Conservation (phyloP, 37 sponge, comb jelly and placozoan genomes). For the Cladorhizidae sp. region DNA sequence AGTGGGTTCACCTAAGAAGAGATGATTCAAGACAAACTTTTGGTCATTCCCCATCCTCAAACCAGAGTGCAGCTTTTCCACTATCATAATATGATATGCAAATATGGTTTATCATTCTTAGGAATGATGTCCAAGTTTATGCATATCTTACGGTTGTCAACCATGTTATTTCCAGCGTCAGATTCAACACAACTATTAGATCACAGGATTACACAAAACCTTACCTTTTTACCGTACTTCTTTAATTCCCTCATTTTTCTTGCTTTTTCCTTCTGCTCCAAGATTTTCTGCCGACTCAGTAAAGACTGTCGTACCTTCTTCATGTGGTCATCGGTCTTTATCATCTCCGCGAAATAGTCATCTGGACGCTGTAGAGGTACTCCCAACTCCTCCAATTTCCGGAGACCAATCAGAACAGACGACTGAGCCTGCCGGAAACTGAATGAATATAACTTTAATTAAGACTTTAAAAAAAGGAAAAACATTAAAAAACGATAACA, state of each 20-base stretch:
- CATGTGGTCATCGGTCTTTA: constrained; percentile 98
- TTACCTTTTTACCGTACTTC: constrained; percentile 94
- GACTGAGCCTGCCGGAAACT: constrained; percentile 67
- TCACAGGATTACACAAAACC: no score
- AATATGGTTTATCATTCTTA: no score
- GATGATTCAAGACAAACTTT: no score
- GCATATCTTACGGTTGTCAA: no score
- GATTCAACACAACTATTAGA: no score
- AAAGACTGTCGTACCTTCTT: constrained; percentile 79
- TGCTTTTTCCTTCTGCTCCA: constrained; percentile 85
- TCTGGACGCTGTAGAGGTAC: constrained; percentile 78
- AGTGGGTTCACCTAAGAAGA: no score
- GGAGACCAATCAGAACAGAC: constrained; percentile 43
- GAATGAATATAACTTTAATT: neutral
- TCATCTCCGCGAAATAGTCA: constrained; percentile 99
- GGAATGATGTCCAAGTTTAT: no score
- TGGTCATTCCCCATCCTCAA: no score
- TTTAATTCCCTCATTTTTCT: constrained; percentile 82
- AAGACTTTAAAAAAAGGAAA: neutral
- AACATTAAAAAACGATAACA: neutral
- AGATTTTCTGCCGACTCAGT: constrained; percentile 73
- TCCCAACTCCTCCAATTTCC: constrained; percentile 67
- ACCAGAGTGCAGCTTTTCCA: no score
- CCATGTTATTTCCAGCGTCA: no score
- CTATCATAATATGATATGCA: no score